Evolutionary conservation across 2,888 invertebrate species (phyloP).

Genomic region (Glaucopsyche alexis): DNA sequence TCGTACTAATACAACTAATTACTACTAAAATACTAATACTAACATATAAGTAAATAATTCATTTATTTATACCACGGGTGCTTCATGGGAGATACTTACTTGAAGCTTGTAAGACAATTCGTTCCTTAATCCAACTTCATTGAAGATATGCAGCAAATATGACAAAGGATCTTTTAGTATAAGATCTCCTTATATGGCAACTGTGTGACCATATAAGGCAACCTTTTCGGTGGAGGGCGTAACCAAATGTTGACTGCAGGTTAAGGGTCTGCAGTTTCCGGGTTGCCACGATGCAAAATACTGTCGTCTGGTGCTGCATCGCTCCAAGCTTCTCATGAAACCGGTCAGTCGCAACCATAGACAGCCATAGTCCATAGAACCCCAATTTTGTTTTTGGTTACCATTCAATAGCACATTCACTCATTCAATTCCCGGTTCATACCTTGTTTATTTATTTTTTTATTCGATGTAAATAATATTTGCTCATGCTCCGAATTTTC

Average conservation of each 20-base stretch:
- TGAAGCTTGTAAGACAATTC: not conserved
- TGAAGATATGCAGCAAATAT: slow-evolving; percentile 19
- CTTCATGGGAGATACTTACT: not conserved
- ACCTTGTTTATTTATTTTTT: slow-evolving; percentile 27
- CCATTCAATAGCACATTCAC: slow-evolving; percentile 23
- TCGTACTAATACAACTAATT: slow-evolving; percentile 34
- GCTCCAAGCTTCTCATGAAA: slow-evolving; percentile 97
- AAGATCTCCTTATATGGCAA: slow-evolving; percentile 17
- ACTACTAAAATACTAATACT: slow-evolving; percentile 34
- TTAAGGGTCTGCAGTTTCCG: slow-evolving; percentile 97
- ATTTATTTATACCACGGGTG: not conserved
- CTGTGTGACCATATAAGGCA: not conserved
- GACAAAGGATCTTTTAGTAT: slow-evolving; percentile 1
- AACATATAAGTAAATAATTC: slow-evolving; percentile 18
- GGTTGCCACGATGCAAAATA: slow-evolving; percentile 97
- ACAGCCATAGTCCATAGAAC: slow-evolving; percentile 43
- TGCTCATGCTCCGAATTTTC: slow-evolving; percentile 14
- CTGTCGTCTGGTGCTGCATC: slow-evolving; percentile 97
- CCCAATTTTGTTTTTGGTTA: slow-evolving; percentile 28
- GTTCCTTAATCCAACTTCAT: slow-evolving; percentile 8
- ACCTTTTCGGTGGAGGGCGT: slow-evolving; percentile 34
- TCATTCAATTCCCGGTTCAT: slow-evolving; percentile 31
- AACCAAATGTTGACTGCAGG: slow-evolving; percentile 82
- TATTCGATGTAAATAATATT: slow-evolving; percentile 20
- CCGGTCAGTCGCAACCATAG: slow-evolving; percentile 87